Conservation (phyloP, 2,888 invertebrate species). For the Pyrrhia umbra region DNA sequence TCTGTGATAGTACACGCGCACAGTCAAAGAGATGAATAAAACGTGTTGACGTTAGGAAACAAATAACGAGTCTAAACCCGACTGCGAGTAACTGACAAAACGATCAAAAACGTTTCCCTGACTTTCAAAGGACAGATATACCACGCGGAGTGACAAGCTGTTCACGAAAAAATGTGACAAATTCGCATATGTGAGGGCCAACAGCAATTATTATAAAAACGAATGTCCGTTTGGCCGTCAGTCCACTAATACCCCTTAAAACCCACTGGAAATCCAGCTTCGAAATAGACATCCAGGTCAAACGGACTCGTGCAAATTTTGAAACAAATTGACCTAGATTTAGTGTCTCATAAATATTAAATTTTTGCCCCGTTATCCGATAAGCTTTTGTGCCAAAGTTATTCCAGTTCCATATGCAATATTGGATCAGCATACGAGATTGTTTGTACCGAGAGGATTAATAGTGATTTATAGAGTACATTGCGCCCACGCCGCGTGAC, state of each 20-base stretch:
- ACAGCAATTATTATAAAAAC: constrained; percentile 64
- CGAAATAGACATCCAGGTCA: constrained; percentile 66
- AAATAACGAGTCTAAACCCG: constrained; percentile 5
- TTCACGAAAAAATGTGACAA: constrained; percentile 62
- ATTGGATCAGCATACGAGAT: constrained; percentile 60
- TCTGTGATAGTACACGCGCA: background rate
- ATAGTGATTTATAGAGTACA: constrained; percentile 47
- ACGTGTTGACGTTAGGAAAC: constrained; percentile 21
- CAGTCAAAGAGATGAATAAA: constrained; percentile 18
- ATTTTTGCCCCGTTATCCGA: constrained; percentile 61
- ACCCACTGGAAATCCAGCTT: constrained; percentile 54
- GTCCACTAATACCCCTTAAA: constrained; percentile 57
- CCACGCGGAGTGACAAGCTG: constrained; percentile 42
- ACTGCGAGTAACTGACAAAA: constrained; percentile 11
- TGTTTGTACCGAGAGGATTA: constrained; percentile 56
- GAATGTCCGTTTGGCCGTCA: constrained; percentile 57
- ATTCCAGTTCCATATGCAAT: constrained; percentile 54
- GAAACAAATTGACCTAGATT: constrained; percentile 73
- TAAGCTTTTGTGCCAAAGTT: constrained; percentile 59
- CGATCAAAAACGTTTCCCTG: constrained; percentile 37
- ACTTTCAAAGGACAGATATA: constrained; percentile 48
- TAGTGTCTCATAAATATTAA: constrained; percentile 69
- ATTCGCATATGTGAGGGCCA: constrained; percentile 64
- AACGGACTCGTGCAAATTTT: constrained; percentile 61
- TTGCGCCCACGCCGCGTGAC: constrained; percentile 2